A percentile compares a stretch with the other conserved stretches of the same genome.
phyloP scores from a whole-genome alignment of 2,113 vertebrate species.

The Meriones unguiculatus region DNA sequence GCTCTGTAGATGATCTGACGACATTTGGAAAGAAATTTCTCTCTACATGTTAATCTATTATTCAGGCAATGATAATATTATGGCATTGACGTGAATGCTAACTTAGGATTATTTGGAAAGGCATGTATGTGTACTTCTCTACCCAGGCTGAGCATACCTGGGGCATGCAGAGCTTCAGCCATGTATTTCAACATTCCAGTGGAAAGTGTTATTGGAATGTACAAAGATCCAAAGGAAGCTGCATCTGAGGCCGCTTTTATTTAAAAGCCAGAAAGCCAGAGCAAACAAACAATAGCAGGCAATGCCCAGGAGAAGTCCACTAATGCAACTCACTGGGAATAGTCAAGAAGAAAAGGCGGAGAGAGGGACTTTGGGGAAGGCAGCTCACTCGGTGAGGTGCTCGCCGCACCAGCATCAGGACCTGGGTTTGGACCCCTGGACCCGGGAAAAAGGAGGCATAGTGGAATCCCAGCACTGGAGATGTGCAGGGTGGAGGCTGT shows the following conservation, averaged over 20 bases:
- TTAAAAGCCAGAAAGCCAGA: conserved; percentile 68
- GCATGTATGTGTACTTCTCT: background rate
- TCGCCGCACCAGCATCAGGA: background rate
- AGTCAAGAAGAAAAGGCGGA: conserved; percentile 38
- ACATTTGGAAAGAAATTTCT: conserved; percentile 46
- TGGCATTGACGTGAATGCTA: conserved; percentile 29
- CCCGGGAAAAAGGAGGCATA: background rate
- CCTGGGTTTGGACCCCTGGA: background rate
- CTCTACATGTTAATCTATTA: background rate
- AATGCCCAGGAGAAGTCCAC: conserved; percentile 32
- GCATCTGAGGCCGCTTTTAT: conserved; percentile 69
- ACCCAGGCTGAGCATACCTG: conserved; percentile 56
- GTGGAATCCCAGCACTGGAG: too few relatives aligned
- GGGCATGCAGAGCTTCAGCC: conserved; percentile 72
- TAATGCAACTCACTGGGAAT: conserved; percentile 56
- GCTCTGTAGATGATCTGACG: conserved; percentile 33
- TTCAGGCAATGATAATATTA: background rate
- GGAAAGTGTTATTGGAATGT: conserved; percentile 76
- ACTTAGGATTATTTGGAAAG: conserved; percentile 22
- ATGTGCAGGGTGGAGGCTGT: background rate
- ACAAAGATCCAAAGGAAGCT: conserved; percentile 70
- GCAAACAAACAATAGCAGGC: conserved; percentile 70
- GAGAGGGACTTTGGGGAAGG: too few relatives aligned
- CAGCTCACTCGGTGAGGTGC: background rate
- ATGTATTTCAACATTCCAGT: conserved; percentile 59